phyloP scores from a whole-genome alignment of 2,797 vertebrate genomes.

The Philypnodon macrostomus region DNA sequence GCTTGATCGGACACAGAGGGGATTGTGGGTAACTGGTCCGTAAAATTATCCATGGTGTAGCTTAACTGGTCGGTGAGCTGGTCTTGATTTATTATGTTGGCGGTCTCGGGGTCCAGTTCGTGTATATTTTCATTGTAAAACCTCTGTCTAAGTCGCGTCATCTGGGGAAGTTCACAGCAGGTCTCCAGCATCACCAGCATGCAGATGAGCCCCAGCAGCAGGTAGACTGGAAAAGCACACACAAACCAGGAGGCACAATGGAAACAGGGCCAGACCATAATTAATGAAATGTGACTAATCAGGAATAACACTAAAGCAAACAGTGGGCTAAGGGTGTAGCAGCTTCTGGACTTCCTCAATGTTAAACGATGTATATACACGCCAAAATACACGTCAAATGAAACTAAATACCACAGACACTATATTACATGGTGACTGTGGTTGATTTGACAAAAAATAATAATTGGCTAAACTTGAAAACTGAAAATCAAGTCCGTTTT shows the following conservation, averaged over 20 bases:
- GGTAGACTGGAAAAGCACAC: constrained; percentile 78
- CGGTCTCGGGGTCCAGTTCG: constrained; percentile 80
- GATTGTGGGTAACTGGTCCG: constrained; percentile 45
- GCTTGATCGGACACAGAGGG: constrained; percentile 70
- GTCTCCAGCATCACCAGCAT: constrained; percentile 94
- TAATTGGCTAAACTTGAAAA: too few species aligned
- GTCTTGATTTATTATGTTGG: constrained; percentile 57
- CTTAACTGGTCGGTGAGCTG: constrained; percentile 28
- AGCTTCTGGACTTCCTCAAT: too few species aligned
- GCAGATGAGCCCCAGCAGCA: constrained; percentile 87
- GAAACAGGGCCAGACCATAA: neutral
- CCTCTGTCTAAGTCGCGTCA: constrained; percentile 85
- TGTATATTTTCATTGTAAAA: constrained; percentile 85
- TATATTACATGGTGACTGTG: too few species aligned
- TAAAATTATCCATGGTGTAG: neutral
- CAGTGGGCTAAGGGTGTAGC: neutral
- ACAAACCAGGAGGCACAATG: too few species aligned
- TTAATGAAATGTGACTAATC: constrained; percentile 13
- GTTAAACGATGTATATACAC: too few species aligned
- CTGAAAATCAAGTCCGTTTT: too few species aligned
- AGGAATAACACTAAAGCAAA: neutral
- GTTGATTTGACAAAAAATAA: too few species aligned
- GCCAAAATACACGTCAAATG: too few species aligned
- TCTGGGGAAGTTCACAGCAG: constrained; percentile 90
- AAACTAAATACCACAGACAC: too few species aligned